A percentile compares a stretch with the other conserved stretches of the same genome.
phyloP scores from a whole-genome alignment of 2,113 vertebrate genomes.

The Tachycineta bicolor region DNA sequence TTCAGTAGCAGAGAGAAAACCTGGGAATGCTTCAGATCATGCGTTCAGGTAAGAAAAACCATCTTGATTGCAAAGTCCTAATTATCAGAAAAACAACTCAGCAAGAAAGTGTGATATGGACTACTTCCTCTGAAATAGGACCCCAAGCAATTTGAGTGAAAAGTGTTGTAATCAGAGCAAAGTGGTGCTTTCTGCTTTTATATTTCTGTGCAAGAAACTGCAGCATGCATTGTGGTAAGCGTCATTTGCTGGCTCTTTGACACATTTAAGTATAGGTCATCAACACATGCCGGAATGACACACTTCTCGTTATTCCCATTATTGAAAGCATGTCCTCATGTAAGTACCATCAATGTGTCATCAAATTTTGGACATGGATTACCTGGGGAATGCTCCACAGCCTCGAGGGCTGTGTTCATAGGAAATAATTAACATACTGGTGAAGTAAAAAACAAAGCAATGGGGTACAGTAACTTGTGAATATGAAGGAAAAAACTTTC shows the following conservation, averaged over 20 bases:
- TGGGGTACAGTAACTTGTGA: neutral
- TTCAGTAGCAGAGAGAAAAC: neutral
- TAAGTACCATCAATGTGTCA: neutral
- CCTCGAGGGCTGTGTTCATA: neutral
- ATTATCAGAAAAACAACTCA: neutral
- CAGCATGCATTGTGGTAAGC: neutral
- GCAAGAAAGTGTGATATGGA: neutral
- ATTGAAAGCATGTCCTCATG: neutral
- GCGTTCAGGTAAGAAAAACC: neutral
- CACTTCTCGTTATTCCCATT: neutral
- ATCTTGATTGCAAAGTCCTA: neutral
- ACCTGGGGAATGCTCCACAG: neutral
- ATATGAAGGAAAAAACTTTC: neutral
- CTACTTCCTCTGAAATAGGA: neutral
- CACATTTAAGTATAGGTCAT: conserved; percentile 11
- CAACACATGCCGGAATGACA: neutral
- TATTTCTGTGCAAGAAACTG: neutral
- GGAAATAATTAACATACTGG: neutral
- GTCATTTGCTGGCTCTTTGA: neutral
- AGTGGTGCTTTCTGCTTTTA: neutral
- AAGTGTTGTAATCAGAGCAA: neutral
- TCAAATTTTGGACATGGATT: neutral
- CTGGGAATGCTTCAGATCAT: neutral
- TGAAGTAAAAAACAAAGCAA: neutral
- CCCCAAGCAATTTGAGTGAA: neutral